phyloP scores from a whole-genome alignment of 2,113 vertebrate species.

The Colossoma macropomum region DNA sequence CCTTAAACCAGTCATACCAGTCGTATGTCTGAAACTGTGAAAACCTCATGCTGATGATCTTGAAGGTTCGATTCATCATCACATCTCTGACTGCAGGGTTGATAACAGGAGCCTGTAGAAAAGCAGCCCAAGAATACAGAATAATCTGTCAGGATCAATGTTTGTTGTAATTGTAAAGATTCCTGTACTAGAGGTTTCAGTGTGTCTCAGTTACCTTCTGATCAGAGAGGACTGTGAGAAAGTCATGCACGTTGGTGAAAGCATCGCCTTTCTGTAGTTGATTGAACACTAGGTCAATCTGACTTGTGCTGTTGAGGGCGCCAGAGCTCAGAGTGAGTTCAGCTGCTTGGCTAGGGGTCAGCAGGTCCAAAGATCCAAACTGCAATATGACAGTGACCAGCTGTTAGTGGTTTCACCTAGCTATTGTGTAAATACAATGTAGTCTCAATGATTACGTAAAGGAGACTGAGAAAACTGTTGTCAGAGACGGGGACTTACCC shows the following conservation, averaged over 20 bases:
- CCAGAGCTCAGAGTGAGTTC: slow-evolving; percentile 52
- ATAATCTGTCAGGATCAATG: not conserved
- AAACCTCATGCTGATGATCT: slow-evolving; percentile 41
- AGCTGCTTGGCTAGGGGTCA: slow-evolving; percentile 60
- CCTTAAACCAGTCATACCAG: not conserved
- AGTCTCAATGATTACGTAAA: no score
- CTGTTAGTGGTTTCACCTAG: no score
- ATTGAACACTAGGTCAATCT: slow-evolving; percentile 31
- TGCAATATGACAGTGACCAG: no score
- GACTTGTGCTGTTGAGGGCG: slow-evolving; percentile 36
- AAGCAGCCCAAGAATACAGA: not conserved
- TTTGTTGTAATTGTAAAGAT: no score
- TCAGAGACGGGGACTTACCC: no score
- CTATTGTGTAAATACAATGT: no score
- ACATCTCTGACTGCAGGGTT: slow-evolving; percentile 23
- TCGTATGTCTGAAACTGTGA: not conserved
- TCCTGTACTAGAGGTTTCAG: no score
- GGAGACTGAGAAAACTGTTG: no score
- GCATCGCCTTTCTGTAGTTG: slow-evolving; percentile 23
- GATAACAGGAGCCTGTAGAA: no score
- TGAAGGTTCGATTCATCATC: no score
- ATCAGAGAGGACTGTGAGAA: slow-evolving; percentile 46
- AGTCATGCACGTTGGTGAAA: slow-evolving; percentile 37
- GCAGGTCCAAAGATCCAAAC: slow-evolving; percentile 39
- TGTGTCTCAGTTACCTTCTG: not conserved